Conservation (phyloP, 2,888 invertebrate genomes). For the Cyrtodaria siliqua region DNA sequence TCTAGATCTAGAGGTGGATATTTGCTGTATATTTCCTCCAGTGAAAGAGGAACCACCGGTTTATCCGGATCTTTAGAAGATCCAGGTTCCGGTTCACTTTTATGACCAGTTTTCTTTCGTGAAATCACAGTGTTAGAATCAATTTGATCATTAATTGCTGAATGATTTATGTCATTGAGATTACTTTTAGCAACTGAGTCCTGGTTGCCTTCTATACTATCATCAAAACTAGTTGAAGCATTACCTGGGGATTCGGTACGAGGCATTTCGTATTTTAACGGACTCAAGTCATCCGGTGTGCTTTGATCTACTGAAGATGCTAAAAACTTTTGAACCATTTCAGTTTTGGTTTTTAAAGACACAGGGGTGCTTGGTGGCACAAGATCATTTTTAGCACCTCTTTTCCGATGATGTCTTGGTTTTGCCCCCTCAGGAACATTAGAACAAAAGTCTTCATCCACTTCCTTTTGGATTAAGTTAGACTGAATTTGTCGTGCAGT, state of each 20-base stretch:
- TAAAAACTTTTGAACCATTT: conserved; percentile 86
- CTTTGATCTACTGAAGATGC: conserved; percentile 78
- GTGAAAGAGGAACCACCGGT: conserved; percentile 59
- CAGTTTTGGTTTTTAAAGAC: conserved; percentile 82
- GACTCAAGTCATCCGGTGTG: conserved; percentile 73
- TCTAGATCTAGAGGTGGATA: conserved; percentile 90
- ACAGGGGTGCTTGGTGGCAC: conserved; percentile 64
- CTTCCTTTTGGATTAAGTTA: conserved; percentile 82
- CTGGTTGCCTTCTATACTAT: conserved; percentile 52
- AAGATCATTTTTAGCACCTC: conserved; percentile 63
- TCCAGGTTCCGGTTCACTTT: conserved; percentile 38
- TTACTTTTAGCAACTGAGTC: conserved; percentile 23
- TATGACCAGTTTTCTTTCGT: neutral
- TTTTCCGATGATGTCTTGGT: conserved; percentile 79
- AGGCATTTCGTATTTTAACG: conserved; percentile 86
- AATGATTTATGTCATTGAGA: conserved; percentile 24
- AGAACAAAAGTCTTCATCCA: conserved; percentile 73
- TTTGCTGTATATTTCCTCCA: conserved; percentile 88
- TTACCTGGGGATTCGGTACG: conserved; percentile 87
- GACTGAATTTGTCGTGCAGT: conserved; percentile 81
- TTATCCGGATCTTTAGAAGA: conserved; percentile 38
- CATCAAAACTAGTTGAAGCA: conserved; percentile 62
- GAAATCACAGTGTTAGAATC: conserved; percentile 62
- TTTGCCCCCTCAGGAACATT: conserved; percentile 81
- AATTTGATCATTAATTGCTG: conserved; percentile 48